These are phyloP conservation scores for Siniperca undulata DNA, from an alignment of 2,797 vertebrate genomes.

Conservation along the genomic window DNA sequence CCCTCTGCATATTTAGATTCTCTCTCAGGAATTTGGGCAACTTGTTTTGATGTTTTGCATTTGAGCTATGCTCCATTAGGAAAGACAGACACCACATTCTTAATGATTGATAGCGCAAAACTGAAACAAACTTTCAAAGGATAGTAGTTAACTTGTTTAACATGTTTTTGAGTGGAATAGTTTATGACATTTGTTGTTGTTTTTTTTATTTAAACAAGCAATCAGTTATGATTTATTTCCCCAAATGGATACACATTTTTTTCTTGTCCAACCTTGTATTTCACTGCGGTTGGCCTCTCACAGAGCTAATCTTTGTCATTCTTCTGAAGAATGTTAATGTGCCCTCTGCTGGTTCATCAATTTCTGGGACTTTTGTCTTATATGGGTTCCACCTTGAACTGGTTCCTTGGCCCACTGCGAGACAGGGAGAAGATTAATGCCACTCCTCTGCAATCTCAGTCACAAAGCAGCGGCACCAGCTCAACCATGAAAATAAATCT, in stretches of 20 bases:
- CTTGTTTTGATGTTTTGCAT: slow-evolving; percentile 28
- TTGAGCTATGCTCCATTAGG: not conserved
- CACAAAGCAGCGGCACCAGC: slow-evolving; percentile 69
- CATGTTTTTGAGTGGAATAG: not conserved
- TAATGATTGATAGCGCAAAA: not conserved
- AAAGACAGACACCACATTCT: not conserved
- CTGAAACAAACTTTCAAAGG: not conserved
- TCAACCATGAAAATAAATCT: slow-evolving; percentile 79
- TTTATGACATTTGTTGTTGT: not conserved
- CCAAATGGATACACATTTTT: not conserved
- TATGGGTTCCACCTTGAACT: slow-evolving; percentile 82
- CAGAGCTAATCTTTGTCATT: slow-evolving; percentile 23
- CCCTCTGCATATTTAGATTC: not conserved
- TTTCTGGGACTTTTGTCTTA: slow-evolving; percentile 65
- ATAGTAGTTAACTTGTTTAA: not conserved
- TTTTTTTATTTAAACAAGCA: not conserved
- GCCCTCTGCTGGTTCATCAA: slow-evolving; percentile 55
- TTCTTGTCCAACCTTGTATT: not conserved
- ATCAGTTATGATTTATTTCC: not conserved
- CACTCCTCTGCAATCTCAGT: slow-evolving; percentile 79
- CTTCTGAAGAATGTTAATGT: slow-evolving; percentile 60
- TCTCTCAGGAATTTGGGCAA: slow-evolving; percentile 1
- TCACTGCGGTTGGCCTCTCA: slow-evolving; percentile 9
- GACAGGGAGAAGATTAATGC: slow-evolving; percentile 81
- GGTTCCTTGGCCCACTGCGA: slow-evolving; percentile 71